Evolutionary conservation across 2,888 invertebrate genomes (phyloP).

Genomic region (Phaonia tiefii): DNA sequence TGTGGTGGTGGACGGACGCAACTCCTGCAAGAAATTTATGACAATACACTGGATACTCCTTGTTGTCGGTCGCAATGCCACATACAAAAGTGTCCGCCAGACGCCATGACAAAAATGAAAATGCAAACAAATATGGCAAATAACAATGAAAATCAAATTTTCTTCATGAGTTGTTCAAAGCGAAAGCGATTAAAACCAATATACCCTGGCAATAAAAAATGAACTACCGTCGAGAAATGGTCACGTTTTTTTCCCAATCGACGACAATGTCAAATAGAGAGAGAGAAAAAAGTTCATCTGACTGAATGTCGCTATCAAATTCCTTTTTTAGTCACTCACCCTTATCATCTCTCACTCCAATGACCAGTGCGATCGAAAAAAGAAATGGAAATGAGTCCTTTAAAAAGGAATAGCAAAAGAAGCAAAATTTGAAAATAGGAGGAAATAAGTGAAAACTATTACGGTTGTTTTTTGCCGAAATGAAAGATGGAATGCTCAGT

Average conservation of each 20-base stretch:
- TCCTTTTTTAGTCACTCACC: not conserved
- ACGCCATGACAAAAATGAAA: conserved; percentile 27
- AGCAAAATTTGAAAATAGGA: not conserved
- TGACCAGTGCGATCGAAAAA: not conserved
- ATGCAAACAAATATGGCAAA: conserved; percentile 57
- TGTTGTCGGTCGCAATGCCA: not conserved
- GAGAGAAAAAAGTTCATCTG: conserved; percentile 20
- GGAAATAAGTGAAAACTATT: conserved; percentile 3
- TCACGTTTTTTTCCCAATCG: conserved; percentile 47
- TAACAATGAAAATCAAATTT: conserved; percentile 71
- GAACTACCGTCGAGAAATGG: conserved; percentile 40
- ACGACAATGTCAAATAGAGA: conserved; percentile 22
- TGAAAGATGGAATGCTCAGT: not conserved
- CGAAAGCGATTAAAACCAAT: conserved; percentile 58
- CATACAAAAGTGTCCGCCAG: conserved; percentile 5
- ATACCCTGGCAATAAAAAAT: conserved; percentile 3
- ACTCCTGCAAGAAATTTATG: conserved; percentile 56
- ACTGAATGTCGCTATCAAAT: conserved; percentile 26
- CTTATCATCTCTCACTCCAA: not conserved
- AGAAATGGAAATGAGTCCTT: not conserved
- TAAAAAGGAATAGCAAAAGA: conserved; percentile 2
- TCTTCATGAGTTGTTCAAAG: conserved; percentile 67
- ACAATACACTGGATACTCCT: conserved; percentile 28
- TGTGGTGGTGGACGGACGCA: not conserved
- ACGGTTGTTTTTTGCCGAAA: not conserved